A percentile compares a stretch with the other conserved stretches of the same genome.
phyloP scores from a whole-genome alignment of 2,113 vertebrate species.

The Condylura cristata region DNA sequence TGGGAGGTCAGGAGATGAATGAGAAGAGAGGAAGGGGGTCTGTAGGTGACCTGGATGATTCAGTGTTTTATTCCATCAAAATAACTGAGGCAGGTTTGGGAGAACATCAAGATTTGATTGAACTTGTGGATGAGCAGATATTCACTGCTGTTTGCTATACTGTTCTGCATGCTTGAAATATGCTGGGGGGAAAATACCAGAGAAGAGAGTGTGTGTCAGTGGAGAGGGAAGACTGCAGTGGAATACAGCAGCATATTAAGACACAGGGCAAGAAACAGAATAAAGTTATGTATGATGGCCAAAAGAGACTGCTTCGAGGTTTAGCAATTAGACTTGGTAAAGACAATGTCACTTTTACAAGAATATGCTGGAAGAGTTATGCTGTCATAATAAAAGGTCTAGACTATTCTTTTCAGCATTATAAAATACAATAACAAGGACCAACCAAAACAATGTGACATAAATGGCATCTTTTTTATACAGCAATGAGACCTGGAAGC shows the following conservation, averaged over 20 bases:
- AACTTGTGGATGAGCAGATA: neutral
- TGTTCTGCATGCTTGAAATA: slow-evolving; percentile 26
- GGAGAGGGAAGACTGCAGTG: neutral
- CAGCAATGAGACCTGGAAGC: neutral
- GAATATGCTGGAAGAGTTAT: neutral
- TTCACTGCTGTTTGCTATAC: neutral
- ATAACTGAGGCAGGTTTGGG: neutral
- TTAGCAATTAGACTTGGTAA: neutral
- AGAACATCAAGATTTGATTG: slow-evolving; percentile 9
- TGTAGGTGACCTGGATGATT: neutral
- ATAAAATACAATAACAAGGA: slow-evolving; percentile 41
- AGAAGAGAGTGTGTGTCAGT: neutral
- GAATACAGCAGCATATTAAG: neutral
- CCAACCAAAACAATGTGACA: neutral
- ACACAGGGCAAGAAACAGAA: slow-evolving; percentile 4
- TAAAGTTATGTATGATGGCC: neutral
- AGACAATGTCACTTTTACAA: neutral
- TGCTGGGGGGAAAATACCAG: neutral
- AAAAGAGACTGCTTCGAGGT: neutral
- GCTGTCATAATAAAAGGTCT: neutral
- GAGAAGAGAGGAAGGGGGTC: neutral
- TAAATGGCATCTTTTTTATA: slow-evolving; percentile 1
- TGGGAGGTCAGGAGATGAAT: neutral
- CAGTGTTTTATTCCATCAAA: neutral
- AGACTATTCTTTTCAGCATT: neutral